Base-by-base conservation (phyloP, 2,888 invertebrate genomes). In the Caenorhabditis drosophilae region DNA sequence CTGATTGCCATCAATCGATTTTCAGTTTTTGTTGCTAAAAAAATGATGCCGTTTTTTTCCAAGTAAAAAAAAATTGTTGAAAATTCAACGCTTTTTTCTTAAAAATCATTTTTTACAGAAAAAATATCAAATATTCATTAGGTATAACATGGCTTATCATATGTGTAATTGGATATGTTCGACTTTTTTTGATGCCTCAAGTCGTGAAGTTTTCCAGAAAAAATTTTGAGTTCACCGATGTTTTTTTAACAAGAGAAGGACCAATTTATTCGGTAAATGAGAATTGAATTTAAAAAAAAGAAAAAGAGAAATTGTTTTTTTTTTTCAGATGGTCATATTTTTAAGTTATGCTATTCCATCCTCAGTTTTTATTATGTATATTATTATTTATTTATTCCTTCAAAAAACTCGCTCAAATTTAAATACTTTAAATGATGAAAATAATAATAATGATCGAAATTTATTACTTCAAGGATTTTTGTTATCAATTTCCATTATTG, bases 1-100 rank as follows among this genome's bases (percentile, higher is more conserved):
- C 34, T 46, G 6, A 46, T 46, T 18, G 46, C 46, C n/a, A 25
- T 46, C 9, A 46, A 46, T 26, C 46, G 46, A 9, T 46, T 46
- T n/a, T 46, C 46, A 12, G 46, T 46, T 18, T 26, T 46, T 26
- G 34, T 46, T 9, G 4, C n/a, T 27, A 46, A 46, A 18, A 9
- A 9, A 16, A 11, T 46, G 12, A 16, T 27, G 15, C 6, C 9
- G 4, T 25, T 27, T 7, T 46, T 46, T 31, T 18, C 46, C 4
- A 46, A 16, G 46, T 46, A 18, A 9, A n/a, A 15, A 15, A 6
- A 22, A 4, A 22, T 41, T 16, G 4, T n/a, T 11, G n/a, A 18
- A 38, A 38, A 38, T 16, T 38, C 6, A 9, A 9, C 31, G 31
- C 31, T 9, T 12, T 12, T 11, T 9, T 38, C 15, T 16, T 11